Evolutionary conservation across 1,140 invertebrate species (phyloP).

Genomic region (Panonychus citri): DNA sequence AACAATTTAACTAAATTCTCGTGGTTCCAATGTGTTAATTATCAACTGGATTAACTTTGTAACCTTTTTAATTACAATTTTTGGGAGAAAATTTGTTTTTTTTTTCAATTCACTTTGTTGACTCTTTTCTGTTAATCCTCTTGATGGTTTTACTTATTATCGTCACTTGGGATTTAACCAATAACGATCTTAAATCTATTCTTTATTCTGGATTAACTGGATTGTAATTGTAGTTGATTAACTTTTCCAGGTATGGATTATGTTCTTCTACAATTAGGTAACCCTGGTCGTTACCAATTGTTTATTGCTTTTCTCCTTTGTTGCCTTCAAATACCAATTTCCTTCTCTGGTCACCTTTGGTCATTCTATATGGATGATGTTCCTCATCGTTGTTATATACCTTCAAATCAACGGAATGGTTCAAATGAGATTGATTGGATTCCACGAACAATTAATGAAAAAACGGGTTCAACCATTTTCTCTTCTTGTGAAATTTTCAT

Average conservation of each 20-base stretch:
- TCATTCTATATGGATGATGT: slow-evolving; percentile 25
- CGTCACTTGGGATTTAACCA: too few species aligned
- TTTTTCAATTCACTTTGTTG: too few species aligned
- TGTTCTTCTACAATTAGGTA: slow-evolving; percentile 17
- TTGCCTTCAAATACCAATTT: slow-evolving; percentile 26
- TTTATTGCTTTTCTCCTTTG: slow-evolving; percentile 24
- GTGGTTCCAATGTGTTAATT: too few species aligned
- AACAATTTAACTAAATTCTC: too few species aligned
- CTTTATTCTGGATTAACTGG: too few species aligned
- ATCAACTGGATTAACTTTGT: too few species aligned
- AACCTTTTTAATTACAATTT: too few species aligned
- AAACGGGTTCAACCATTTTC: slow-evolving; percentile 1
- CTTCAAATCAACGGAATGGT: neutral
- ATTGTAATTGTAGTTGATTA: too few species aligned
- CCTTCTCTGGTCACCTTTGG: slow-evolving; percentile 24
- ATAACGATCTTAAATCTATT: too few species aligned
- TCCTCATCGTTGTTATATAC: slow-evolving; percentile 27
- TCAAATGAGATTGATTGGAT: slow-evolving; percentile 8
- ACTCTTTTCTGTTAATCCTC: too few species aligned
- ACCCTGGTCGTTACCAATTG: slow-evolving; percentile 25
- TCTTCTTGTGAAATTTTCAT: slow-evolving; percentile 17
- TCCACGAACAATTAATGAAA: slow-evolving; percentile 7
- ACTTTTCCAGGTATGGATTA: slow-evolving; percentile 2
- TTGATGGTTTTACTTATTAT: too few species aligned
- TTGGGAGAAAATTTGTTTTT: too few species aligned